These are phyloP conservation scores for Spea bombifrons DNA, from an alignment of 2,113 vertebrate genomes.

Conservation along the genomic window DNA sequence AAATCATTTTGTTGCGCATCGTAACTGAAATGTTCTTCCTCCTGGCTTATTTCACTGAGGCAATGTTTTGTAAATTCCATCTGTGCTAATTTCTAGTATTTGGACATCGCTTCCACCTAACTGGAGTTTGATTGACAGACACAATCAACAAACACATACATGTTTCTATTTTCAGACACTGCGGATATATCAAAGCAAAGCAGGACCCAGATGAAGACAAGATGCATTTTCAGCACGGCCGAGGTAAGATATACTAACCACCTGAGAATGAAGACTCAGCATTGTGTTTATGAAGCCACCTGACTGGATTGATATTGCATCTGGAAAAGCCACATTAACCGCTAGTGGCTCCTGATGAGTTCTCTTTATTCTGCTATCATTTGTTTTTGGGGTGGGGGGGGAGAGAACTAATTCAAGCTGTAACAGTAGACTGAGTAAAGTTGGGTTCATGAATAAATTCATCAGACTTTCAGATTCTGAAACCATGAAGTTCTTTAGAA, in stretches of 20 bases:
- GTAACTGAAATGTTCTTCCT: no score
- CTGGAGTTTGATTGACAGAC: neutral
- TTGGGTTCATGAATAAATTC: neutral
- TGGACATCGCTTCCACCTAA: no score
- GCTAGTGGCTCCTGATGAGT: neutral
- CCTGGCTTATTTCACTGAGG: no score
- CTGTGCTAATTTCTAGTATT: no score
- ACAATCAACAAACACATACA: neutral
- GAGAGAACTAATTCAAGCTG: neutral
- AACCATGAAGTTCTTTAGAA: neutral
- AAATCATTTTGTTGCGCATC: no score
- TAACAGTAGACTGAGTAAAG: neutral
- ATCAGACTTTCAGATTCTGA: neutral
- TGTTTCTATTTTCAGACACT: conserved; percentile 64
- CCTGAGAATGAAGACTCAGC: neutral
- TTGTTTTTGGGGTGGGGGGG: neutral
- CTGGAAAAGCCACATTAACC: neutral
- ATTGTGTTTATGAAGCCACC: neutral
- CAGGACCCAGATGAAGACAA: conserved; percentile 80
- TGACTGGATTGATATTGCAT: conserved; percentile 7
- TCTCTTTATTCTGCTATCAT: neutral
- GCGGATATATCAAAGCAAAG: conserved; percentile 80
- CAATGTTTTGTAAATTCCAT: no score
- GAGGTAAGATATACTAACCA: conserved; percentile 61
- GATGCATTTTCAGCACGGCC: conserved; percentile 76